Conservation (phyloP, 1,140 invertebrate genomes). For the Ericerus pela region DNA sequence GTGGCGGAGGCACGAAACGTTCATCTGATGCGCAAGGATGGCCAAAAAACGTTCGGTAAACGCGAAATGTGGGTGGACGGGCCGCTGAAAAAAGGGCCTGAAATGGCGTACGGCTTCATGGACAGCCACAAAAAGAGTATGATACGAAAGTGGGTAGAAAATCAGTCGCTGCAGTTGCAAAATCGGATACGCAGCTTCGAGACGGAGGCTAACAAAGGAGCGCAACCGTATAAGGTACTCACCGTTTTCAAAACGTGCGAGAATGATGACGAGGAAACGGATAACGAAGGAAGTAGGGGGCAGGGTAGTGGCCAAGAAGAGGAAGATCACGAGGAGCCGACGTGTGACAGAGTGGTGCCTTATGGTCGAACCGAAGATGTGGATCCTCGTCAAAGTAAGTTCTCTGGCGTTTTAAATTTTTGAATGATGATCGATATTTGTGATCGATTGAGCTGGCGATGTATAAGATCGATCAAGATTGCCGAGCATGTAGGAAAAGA, state of each 20-base stretch:
- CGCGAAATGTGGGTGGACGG: constrained; percentile 90
- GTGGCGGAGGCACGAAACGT: constrained; percentile 34
- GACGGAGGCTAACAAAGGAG: background rate
- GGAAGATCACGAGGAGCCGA: constrained; percentile 21
- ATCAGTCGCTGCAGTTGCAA: constrained; percentile 62
- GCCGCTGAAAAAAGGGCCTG: constrained; percentile 38
- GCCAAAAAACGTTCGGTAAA: constrained; percentile 32
- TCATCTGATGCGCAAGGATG: constrained; percentile 17
- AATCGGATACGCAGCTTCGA: constrained; percentile 20
- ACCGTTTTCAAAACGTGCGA: constrained; percentile 46
- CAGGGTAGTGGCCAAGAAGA: constrained; percentile 26
- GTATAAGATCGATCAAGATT: too few relatives aligned
- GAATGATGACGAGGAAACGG: constrained; percentile 31
- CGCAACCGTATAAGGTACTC: constrained; percentile 39
- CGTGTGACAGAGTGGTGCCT: too few relatives aligned
- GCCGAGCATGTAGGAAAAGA: too few relatives aligned
- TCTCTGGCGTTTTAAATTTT: too few relatives aligned
- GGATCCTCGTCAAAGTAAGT: too few relatives aligned
- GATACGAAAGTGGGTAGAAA: constrained; percentile 87
- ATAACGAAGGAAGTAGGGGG: constrained; percentile 17
- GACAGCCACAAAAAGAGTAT: constrained; percentile 80
- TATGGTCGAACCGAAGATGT: too few relatives aligned
- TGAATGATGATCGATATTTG: too few relatives aligned
- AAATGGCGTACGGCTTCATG: constrained; percentile 65
- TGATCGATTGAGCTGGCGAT: too few relatives aligned